These are phyloP conservation scores for Megaceryle alcyon DNA, from an alignment of 2,797 vertebrate species.

Conservation along the genomic window DNA sequence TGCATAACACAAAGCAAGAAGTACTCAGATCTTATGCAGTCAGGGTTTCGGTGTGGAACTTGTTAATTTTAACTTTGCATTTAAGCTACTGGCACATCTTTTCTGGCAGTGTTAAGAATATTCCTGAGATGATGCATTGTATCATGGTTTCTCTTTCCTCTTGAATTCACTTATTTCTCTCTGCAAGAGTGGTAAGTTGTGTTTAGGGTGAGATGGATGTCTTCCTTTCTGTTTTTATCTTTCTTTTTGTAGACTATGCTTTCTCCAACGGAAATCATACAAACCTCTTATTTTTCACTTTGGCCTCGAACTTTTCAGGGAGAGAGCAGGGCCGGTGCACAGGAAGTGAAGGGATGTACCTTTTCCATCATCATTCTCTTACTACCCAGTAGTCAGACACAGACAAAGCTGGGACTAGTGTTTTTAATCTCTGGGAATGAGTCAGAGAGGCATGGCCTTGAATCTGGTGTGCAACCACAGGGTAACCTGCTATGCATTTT, in stretches of 20 bases:
- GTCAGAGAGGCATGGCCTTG: neutral
- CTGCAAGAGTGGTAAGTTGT: neutral
- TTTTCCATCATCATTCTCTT: neutral
- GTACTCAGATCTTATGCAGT: neutral
- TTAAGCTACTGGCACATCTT: neutral
- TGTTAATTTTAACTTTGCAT: neutral
- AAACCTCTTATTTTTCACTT: neutral
- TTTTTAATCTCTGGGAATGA: neutral
- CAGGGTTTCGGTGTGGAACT: neutral
- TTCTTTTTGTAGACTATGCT: neutral
- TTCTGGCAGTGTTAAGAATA: neutral
- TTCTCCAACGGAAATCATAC: neutral
- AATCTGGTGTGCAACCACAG: neutral
- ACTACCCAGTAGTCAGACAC: neutral
- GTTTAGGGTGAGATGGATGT: neutral
- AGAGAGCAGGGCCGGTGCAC: neutral
- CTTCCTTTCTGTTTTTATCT: neutral
- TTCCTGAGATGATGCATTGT: neutral
- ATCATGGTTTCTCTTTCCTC: neutral
- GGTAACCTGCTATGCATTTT: neutral
- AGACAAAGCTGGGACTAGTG: neutral
- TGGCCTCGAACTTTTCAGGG: neutral
- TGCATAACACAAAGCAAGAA: neutral
- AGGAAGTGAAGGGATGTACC: neutral
- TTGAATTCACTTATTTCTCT: neutral